Base-by-base conservation (phyloP, 1,140 invertebrate species). In the Macrobrachium rosenbergii region DNA sequence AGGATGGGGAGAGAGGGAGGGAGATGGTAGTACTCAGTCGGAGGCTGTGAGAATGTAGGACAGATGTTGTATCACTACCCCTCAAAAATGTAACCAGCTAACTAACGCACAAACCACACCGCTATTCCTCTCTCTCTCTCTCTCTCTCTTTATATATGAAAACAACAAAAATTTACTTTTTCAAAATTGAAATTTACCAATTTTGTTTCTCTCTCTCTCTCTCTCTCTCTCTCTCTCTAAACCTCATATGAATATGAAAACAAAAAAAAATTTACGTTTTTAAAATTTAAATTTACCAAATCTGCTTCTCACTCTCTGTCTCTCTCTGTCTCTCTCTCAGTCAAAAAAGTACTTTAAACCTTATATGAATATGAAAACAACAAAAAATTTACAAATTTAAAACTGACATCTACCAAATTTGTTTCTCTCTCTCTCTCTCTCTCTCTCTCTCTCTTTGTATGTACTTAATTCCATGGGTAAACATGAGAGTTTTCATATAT, bases 271-370 rank as follows among this genome's bases (percentile, higher is more conserved):
- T 5, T 5, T 6, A 52, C 45, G 10, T n/a, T n/a, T n/a, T n/a
- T n/a, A n/a, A n/a, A n/a, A n/a, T n/a, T n/a, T n/a, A n/a, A n/a
- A n/a, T n/a, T 52, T 52, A 52, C 45, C 10, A 5, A 52, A 19
- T 58, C 59, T 62, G 19, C n/a, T 23, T 59, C 59, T 59, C 45
- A 14, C 75, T 73, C 69, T 73, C 72, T 75, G n/a, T 21, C 77
- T 62, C 21, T 63, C 59, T 79, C 59, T 37, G 14, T 60, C 45
- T 60, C 59, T 28, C 64, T 28, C 11, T 69, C 67, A 19, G 10
- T 37, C n/a, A n/a, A 28, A 11, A 7, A 14, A 21, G 21, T 52
- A 10, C 45, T 52, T 52, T 52, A 52, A 52, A 52, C 45, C 45
- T 52, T 6, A 52, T 6, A 52, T 6, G 45, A 10, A 52, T 52